These are phyloP conservation scores for Tipula helvola DNA, from an alignment of 2,888 invertebrate genomes.

Conservation along the genomic window DNA sequence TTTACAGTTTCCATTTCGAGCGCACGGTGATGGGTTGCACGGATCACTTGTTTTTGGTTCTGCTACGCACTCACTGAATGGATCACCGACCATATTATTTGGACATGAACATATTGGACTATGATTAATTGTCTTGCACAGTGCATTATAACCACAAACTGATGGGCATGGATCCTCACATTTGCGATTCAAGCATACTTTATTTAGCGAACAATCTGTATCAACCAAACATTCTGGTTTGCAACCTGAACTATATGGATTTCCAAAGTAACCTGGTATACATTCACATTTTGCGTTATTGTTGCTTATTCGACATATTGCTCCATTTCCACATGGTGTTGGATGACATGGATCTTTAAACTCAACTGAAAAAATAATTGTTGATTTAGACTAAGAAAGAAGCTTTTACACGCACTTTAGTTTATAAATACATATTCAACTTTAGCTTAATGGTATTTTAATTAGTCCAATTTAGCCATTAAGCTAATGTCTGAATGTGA, in stretches of 20 bases:
- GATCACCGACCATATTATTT: conserved; percentile 60
- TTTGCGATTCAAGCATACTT: conserved; percentile 65
- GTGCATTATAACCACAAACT: conserved; percentile 63
- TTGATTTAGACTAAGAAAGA: neutral
- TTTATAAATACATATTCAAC: too few species aligned
- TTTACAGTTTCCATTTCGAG: conserved; percentile 68
- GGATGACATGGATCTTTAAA: conserved; percentile 46
- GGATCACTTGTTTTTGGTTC: conserved; percentile 44
- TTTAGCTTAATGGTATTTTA: too few species aligned
- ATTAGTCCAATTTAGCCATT: neutral
- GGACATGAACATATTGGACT: conserved; percentile 76
- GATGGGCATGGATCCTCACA: conserved; percentile 72
- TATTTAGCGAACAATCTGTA: conserved; percentile 61
- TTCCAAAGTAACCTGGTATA: conserved; percentile 59
- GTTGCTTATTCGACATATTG: conserved; percentile 46
- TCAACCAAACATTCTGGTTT: conserved; percentile 73
- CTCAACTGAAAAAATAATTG: conserved; percentile 21
- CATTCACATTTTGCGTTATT: conserved; percentile 59
- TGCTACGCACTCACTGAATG: conserved; percentile 55
- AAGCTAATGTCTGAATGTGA: neutral
- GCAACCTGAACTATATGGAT: conserved; percentile 54
- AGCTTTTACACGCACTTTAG: too few species aligned
- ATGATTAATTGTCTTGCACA: conserved; percentile 70
- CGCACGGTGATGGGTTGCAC: conserved; percentile 77
- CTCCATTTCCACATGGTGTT: conserved; percentile 67